Conservation (phyloP, 2,113 vertebrate genomes). For the human region GRCh38 chr2:145302001-145302500, state of each 20-base stretch:
- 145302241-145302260: neutral
- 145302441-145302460: neutral
- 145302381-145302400: neutral
- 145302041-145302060: neutral
- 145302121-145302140: no score
- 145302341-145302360: neutral
- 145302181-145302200: neutral
- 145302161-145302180: neutral
- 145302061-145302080: neutral
- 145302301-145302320: neutral
- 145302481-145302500: neutral
- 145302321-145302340: neutral
- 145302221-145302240: neutral
- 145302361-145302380: neutral
- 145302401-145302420: neutral
- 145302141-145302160: no score
- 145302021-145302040: neutral
- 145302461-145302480: neutral
- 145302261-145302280: conserved; percentile 1
- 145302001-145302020: neutral
- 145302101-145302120: neutral
- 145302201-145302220: neutral
- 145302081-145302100: neutral
- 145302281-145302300: conserved; percentile 36
- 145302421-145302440: neutral